These are phyloP conservation scores for Lordiphosa clarofinis DNA, from an alignment of 1,140 invertebrate species.

Conservation along the genomic window DNA sequence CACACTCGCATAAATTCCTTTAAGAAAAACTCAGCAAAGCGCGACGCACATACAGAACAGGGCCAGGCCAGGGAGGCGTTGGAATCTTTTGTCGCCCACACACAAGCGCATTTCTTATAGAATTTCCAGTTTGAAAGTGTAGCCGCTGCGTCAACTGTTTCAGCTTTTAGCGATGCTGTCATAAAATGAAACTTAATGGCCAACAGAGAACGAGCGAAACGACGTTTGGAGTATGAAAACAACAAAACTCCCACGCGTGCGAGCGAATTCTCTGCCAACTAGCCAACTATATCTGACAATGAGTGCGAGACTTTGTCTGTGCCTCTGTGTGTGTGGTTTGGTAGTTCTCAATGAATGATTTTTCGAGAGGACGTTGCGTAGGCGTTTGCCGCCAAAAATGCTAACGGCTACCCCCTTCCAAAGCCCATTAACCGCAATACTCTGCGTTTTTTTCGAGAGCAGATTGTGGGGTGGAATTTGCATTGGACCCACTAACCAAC, in stretches of 20 bases:
- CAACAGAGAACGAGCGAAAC: slow-evolving; percentile 15
- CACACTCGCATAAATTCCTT: slow-evolving; percentile 76
- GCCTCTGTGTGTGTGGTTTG: slow-evolving; percentile 6
- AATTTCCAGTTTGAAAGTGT: slow-evolving; percentile 49
- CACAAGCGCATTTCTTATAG: slow-evolving; percentile 13
- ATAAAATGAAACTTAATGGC: slow-evolving; percentile 76
- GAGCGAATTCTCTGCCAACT: slow-evolving; percentile 8
- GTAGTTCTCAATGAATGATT: slow-evolving; percentile 69
- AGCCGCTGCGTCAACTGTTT: slow-evolving; percentile 73
- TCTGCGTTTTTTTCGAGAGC: slow-evolving; percentile 34
- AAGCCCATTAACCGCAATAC: background rate
- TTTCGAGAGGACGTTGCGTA: slow-evolving; percentile 54
- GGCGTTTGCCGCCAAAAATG: slow-evolving; percentile 72
- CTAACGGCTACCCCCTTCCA: slow-evolving; percentile 21
- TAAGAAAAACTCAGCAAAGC: slow-evolving; percentile 74
- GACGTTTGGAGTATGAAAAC: slow-evolving; percentile 63
- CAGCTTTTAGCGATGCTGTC: slow-evolving; percentile 54
- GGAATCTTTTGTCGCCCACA: slow-evolving; percentile 8
- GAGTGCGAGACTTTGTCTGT: background rate
- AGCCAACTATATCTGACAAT: slow-evolving; percentile 14
- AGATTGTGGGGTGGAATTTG: slow-evolving; percentile 49
- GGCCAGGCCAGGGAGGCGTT: slow-evolving; percentile 13
- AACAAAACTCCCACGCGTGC: slow-evolving; percentile 36
- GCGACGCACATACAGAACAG: slow-evolving; percentile 65
- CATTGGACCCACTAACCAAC: slow-evolving; percentile 13